These are phyloP conservation scores for Volucella inflata DNA, from an alignment of 2,888 invertebrate species.

Conservation along the genomic window DNA sequence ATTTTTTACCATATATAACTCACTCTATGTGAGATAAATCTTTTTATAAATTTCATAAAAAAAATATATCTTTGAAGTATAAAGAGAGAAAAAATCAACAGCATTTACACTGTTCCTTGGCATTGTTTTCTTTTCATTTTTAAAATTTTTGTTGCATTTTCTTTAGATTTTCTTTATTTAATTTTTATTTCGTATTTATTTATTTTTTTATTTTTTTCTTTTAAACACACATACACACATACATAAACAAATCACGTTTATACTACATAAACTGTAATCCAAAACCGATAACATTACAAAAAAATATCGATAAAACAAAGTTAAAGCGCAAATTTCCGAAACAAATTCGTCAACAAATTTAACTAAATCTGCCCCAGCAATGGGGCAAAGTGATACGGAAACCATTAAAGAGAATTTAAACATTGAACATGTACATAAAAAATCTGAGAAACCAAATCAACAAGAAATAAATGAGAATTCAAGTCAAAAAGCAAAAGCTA, in stretches of 20 bases:
- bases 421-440: constrained; percentile 35
- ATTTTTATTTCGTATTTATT: neutral
- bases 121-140: constrained; percentile 40
- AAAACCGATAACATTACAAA: constrained; percentile 70
- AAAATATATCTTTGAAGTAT: no score
- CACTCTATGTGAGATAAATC: neutral
- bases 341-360: constrained; percentile 75
- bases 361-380: constrained; percentile 43
- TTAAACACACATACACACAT: constrained; percentile 78
- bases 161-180: constrained; percentile 19
- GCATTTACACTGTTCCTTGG: constrained; percentile 44
- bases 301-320: constrained; percentile 70
- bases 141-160: constrained; percentile 47
- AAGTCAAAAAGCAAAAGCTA: constrained; percentile 65
- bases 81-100: constrained; percentile 20
- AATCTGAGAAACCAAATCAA: constrained; percentile 48
- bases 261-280: constrained; percentile 66
- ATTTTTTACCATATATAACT: neutral
- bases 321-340: constrained; percentile 75
- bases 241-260: constrained; percentile 83
- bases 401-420: constrained; percentile 49
- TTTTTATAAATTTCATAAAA: constrained; percentile 2
- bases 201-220: constrained; percentile 20
- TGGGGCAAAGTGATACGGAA: constrained; percentile 54
- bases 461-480: constrained; percentile 43